Conservation (phyloP, 2,113 vertebrate genomes). For the Marcusenius ussheri region DNA sequence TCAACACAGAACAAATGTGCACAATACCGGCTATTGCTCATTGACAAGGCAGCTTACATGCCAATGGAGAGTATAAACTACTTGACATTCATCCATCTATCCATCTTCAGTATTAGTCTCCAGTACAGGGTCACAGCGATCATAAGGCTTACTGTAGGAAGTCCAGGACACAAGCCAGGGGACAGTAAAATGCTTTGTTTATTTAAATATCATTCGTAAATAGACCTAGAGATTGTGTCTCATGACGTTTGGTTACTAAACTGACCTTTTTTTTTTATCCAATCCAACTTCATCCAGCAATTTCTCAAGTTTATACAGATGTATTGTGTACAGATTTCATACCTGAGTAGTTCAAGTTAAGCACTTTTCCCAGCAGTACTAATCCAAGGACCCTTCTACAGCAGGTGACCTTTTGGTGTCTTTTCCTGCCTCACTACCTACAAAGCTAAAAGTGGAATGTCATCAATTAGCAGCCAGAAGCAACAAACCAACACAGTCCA, state of each 20-base stretch:
- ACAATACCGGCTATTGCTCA: background rate
- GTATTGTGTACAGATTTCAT: background rate
- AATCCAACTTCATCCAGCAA: background rate
- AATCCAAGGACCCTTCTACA: background rate
- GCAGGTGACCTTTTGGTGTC: background rate
- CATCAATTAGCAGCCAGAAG: background rate
- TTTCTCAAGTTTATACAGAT: background rate
- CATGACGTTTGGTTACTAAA: background rate
- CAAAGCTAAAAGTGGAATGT: background rate
- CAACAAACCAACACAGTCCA: background rate
- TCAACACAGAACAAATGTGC: background rate
- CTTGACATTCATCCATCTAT: background rate
- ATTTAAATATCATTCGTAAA: background rate
- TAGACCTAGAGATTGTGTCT: background rate
- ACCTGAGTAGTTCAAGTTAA: background rate
- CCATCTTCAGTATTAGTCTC: background rate
- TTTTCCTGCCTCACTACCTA: background rate
- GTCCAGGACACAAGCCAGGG: background rate
- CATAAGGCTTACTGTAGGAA: background rate
- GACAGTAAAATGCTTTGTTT: background rate
- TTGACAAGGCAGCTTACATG: background rate
- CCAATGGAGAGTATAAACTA: background rate
- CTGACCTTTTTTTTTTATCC: background rate
- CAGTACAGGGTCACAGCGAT: background rate
- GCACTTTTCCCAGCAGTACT: background rate